A percentile compares a stretch with the other conserved stretches of the same genome.
Conservation (phyloP, 2,888 invertebrate genomes). For the Limnephilus marmoratus region DNA sequence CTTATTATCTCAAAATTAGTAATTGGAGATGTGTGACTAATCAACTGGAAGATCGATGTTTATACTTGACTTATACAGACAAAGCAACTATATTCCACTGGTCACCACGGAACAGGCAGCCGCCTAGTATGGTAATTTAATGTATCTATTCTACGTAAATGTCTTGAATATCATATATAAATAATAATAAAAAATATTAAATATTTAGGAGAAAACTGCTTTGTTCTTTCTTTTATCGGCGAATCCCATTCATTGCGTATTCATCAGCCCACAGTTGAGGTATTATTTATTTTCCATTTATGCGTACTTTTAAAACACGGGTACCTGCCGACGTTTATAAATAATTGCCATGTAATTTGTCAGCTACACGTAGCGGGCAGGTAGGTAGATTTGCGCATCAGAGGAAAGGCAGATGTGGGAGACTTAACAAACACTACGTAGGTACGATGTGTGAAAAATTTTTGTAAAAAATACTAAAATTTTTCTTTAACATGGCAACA, state of each 20-base stretch:
- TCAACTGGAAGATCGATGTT: too few relatives aligned
- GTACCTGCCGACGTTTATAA: neutral
- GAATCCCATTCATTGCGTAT: neutral
- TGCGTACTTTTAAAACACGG: neutral
- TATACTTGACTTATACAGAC: too few relatives aligned
- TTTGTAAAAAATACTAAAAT: too few relatives aligned
- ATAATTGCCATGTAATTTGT: slow-evolving; percentile 20
- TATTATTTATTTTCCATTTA: neutral
- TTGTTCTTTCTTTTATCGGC: neutral
- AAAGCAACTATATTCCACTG: too few relatives aligned
- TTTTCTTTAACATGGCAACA: too few relatives aligned
- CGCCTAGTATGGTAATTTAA: too few relatives aligned
- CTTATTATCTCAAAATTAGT: too few relatives aligned
- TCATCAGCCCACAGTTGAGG: neutral
- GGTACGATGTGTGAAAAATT: neutral
- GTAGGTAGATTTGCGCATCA: neutral
- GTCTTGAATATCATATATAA: too few relatives aligned
- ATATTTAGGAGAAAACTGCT: neutral
- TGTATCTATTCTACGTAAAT: too few relatives aligned
- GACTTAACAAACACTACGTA: neutral
- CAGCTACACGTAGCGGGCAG: neutral
- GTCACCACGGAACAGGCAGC: too few relatives aligned
- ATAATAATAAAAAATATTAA: too few relatives aligned
- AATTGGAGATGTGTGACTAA: too few relatives aligned
- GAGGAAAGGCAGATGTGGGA: neutral